Base-by-base conservation (phyloP, 2,113 vertebrate genomes). In the Dicrurus megarhynchus region DNA sequence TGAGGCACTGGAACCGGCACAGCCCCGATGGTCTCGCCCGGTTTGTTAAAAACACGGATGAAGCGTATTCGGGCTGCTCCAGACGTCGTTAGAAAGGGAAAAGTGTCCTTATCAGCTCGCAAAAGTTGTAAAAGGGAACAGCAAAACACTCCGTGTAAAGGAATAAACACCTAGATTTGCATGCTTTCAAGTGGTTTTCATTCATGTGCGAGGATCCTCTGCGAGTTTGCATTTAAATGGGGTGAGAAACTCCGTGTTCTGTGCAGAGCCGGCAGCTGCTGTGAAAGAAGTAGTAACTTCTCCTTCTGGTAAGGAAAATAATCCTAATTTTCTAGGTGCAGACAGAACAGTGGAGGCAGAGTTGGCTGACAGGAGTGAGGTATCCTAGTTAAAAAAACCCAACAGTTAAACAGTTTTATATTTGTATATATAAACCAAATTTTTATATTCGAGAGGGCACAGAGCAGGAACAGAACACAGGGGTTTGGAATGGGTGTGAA, bases 1-100 rank as follows among this genome's bases (percentile, higher is more conserved):
- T 16, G 30, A 0, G 0, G 0, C 26, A 0, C 82, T 4, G 47
- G 30, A 19, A 24, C 19, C 4, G 9, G 28, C 71, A n/a, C 49
- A 28, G 59, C 53, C 49, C 26, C 3, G 0, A 3, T 9, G 27
- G 19, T 3, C 46, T 53, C 5, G 18, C 73, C 20, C 0, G 0
- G 7, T 24, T 68, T 39, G 46, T 22, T 53, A 41, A 41, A 83
- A 81, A 39, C 3, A 4, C 18, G 7, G 41, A 9, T 5, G 30
- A 49, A 6, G 2, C 27, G 2, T 6, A 5, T 32, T 7, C 14
- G 23, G n/a, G 65, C 32, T 23, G 44, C 47, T 33, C 32, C 52
- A 17, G 37, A 14, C 2, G 1, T 2, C 6, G 27, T 11, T 21
- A 23, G 4, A 55, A 74, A 44, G 37, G 55, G 42, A 81, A 47